Base-by-base conservation (phyloP, 2,113 vertebrate genomes). In the Anseranas semipalmata region DNA sequence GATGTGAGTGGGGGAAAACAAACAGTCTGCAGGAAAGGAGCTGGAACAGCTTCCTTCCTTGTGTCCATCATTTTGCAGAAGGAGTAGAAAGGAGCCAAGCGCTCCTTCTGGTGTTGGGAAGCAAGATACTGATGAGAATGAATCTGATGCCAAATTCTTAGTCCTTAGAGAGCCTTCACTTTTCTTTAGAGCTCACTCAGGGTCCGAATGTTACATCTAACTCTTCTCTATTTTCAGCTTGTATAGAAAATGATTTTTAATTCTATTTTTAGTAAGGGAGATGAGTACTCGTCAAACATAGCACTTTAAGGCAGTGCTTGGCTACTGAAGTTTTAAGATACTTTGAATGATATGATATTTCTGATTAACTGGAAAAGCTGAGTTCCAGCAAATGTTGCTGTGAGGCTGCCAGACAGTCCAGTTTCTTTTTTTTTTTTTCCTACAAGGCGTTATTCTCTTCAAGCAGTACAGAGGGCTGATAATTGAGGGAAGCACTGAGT, bases 251-350 rank as follows among this genome's bases (percentile, higher is more conserved):
- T 84, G 63, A 90, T 59, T 94, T 92, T 85, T 87, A 27, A 71
- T 66, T 94, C 92, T 94, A 30, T 95, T 92, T 97, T 93, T 91
- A 96, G 72, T 63, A 81, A 73, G 71, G n/a, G 85, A 89, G 45
- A 79, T 90, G 85, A 50, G 43, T 95, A 94, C 68, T 95, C 50
- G 55, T 96, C 78, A 91, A 90, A 73, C 39, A n/a, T 85, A 79
- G 52, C 22, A 65, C 45, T 87, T 82, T 35, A 30, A 87, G 59
- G 56, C 35, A 67, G 53, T 66, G 70, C 53, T 85, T 58, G 35
- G 63, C 59, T 71, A 25, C 22, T 46, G 43, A 66, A 72, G 33
- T 85, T 87, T 77, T 71, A 65, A 63, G 74, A 60, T 56, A 52
- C 45, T 89, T 92, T 90, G 28, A 90, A 73, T 87, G 58, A 52